Percentiles rank a stretch among this genome's conserved stretches.
phyloP scores from a whole-genome alignment of 1,140 invertebrate genomes.

The Brachionus plicatilis region DNA sequence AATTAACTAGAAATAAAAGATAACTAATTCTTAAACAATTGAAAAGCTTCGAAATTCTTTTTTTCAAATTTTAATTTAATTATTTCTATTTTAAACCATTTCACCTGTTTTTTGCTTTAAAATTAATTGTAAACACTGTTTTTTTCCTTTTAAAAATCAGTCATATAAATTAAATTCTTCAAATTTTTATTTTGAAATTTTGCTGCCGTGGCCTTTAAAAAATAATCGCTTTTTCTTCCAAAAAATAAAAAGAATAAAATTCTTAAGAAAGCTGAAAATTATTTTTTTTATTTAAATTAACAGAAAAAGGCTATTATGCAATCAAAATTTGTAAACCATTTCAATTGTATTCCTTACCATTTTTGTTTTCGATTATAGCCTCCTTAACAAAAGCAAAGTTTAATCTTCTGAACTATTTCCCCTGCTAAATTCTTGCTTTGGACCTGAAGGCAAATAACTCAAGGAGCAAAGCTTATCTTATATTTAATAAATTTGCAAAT shows the following conservation, averaged over 20 bases:
- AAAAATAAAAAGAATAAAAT: not conserved
- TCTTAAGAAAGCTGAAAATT: not conserved
- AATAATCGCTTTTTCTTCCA: not conserved
- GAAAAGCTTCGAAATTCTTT: not conserved
- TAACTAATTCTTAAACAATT: not conserved
- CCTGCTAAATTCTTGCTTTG: not conserved
- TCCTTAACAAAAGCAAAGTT: not conserved
- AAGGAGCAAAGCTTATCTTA: not conserved
- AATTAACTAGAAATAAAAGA: not conserved
- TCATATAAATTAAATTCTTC: not conserved
- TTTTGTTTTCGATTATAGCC: not conserved
- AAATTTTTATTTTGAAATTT: not conserved
- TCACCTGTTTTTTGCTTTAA: not conserved
- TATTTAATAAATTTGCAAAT: not conserved
- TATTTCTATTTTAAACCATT: not conserved
- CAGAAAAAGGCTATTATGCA: not conserved
- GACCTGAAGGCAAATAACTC: not conserved
- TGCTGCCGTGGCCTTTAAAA: not conserved
- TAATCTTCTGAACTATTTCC: not conserved
- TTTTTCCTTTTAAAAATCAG: not conserved
- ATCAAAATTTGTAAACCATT: not conserved
- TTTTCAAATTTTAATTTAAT: not conserved
- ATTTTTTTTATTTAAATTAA: not conserved
- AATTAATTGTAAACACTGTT: not conserved
- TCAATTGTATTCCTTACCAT: not conserved